Evolutionary conservation across 2,113 vertebrate species (phyloP).

Genomic region (Pteronura brasiliensis): DNA sequence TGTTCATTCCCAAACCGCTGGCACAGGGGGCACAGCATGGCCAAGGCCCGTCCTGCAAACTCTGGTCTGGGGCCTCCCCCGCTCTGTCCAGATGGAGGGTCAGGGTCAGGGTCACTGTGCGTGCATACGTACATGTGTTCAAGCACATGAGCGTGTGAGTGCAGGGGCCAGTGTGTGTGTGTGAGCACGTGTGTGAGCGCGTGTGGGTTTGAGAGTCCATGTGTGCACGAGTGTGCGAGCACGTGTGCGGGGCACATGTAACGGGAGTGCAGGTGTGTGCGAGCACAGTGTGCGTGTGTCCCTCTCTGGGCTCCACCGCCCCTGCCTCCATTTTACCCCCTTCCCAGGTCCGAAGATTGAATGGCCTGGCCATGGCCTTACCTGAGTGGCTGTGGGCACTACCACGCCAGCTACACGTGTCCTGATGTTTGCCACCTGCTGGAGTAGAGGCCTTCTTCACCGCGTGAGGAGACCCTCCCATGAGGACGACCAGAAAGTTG

Average conservation of each 20-base stretch:
- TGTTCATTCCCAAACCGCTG: rapidly evolving
- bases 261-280: too few species aligned
- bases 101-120: not conserved
- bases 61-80: not conserved
- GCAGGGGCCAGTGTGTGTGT: not conserved
- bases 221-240: rapidly evolving
- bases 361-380: not conserved
- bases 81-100: not conserved
- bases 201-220: rapidly evolving
- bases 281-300: too few species aligned
- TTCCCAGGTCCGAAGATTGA: too few species aligned
- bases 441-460: not conserved
- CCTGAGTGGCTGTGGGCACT: not conserved
- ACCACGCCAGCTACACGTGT: not conserved
- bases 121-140: not conserved
- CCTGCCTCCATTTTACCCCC: not conserved
- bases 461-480: too few species aligned
- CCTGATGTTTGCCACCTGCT: not conserved
- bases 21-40: not conserved
- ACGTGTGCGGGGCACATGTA: too few species aligned
- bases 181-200: not conserved
- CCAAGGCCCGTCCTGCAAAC: not conserved
- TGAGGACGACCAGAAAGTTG: not conserved
- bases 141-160: not conserved
- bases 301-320: not conserved